Conservation (phyloP, 2,888 invertebrate species). For the Catotricha subobsoleta region DNA sequence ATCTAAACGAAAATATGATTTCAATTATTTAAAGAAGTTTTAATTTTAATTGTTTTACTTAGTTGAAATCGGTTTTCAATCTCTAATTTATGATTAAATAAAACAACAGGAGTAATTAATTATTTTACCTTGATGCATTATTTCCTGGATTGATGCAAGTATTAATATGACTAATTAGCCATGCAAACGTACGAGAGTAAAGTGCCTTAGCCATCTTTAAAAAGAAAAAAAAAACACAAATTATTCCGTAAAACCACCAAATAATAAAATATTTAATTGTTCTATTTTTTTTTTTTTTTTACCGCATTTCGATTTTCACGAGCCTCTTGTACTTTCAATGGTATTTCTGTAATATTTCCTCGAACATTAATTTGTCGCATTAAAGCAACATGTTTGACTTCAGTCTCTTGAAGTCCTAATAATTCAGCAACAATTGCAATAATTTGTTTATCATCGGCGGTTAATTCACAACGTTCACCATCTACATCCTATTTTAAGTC, state of each 20-base stretch:
- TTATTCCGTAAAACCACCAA: not conserved
- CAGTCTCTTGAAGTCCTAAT: constrained; percentile 55
- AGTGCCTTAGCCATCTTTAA: constrained; percentile 69
- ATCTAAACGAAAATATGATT: constrained; percentile 26
- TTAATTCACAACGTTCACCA: constrained; percentile 65
- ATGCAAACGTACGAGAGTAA: constrained; percentile 77
- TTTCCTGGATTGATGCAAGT: constrained; percentile 78
- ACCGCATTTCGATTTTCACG: constrained; percentile 71
- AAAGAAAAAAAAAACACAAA: not conserved
- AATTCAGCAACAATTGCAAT: constrained; percentile 53
- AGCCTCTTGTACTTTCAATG: constrained; percentile 72
- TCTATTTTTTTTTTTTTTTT: not conserved
- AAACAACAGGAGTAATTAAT: too few relatives aligned
- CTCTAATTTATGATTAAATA: too few relatives aligned
- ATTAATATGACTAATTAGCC: constrained; percentile 85
- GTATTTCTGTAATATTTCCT: constrained; percentile 85
- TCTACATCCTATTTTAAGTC: constrained; percentile 48
- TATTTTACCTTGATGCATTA: constrained; percentile 36
- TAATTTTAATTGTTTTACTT: too few relatives aligned
- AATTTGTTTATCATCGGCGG: constrained; percentile 50
- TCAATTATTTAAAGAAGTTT: not conserved
- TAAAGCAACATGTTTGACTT: constrained; percentile 57
- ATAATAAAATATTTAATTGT: not conserved
- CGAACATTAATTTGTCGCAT: constrained; percentile 76
- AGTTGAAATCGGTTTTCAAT: too few relatives aligned